Conservation (phyloP, 2,888 invertebrate species). For the Agriopis marginaria region DNA sequence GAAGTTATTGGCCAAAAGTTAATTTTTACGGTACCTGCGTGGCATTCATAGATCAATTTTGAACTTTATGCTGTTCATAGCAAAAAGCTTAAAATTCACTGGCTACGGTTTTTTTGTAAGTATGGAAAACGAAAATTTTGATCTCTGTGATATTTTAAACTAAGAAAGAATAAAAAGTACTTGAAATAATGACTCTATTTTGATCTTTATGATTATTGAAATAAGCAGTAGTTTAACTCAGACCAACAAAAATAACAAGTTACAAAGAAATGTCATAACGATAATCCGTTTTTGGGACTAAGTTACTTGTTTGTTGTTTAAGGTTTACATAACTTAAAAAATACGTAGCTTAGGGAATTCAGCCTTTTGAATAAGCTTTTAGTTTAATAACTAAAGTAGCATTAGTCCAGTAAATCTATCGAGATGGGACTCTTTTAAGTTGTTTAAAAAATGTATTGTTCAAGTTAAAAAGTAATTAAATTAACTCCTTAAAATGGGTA, state of each 20-base stretch:
- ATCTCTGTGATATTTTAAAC: no score
- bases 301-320: constrained; percentile 62
- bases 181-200: not conserved
- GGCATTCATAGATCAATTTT: not conserved
- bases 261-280: constrained; percentile 74
- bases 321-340: constrained; percentile 6
- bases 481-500: no score
- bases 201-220: not conserved
- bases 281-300: constrained; percentile 72
- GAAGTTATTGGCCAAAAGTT: constrained; percentile 75
- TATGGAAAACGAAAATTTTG: constrained; percentile 17
- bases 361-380: not conserved
- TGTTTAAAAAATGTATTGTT: not conserved
- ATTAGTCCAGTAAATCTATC: not conserved
- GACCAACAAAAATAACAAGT: constrained; percentile 24
- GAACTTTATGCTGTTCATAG: constrained; percentile 8
- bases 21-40: constrained; percentile 54
- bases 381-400: not conserved
- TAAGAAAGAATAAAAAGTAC: not conserved
- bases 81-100: no score
- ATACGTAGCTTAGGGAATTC: not conserved
- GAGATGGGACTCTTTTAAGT: not conserved
- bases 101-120: no score
- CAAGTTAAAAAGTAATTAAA: no score
- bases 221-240: not conserved